Percentiles rank a stretch among this genome's conserved stretches.
These are phyloP conservation scores for Cotesia vestalis DNA, from an alignment of 1,140 invertebrate genomes.

Conservation along the genomic window DNA sequence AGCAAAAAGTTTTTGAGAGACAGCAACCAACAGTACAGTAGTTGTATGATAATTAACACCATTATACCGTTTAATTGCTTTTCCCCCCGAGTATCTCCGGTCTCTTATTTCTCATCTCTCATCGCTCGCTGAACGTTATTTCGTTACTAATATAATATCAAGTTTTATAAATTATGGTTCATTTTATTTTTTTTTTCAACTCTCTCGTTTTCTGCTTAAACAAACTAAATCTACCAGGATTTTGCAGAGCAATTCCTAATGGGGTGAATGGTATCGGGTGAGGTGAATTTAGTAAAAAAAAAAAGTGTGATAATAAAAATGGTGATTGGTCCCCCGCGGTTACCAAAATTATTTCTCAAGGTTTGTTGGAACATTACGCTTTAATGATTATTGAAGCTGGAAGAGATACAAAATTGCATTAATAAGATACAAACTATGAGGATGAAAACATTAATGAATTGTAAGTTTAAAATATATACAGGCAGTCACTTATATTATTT, in stretches of 20 bases:
- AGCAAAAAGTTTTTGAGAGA: no score
- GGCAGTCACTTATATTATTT: no score
- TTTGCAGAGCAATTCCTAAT: conserved; percentile 47
- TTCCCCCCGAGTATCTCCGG: conserved; percentile 43
- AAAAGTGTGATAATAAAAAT: conserved; percentile 44
- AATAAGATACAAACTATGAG: no score
- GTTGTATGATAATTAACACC: conserved; percentile 49
- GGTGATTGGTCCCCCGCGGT: conserved; percentile 52
- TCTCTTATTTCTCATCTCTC: conserved; percentile 29
- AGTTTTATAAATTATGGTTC: neutral
- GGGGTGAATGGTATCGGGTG: conserved; percentile 37
- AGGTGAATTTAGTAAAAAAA: no score
- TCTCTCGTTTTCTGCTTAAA: neutral
- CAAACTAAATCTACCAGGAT: conserved; percentile 42
- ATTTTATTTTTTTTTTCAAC: neutral
- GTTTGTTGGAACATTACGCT: conserved; percentile 7
- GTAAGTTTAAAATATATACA: no score
- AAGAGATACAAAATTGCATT: conserved; percentile 31
- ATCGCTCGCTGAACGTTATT: neutral
- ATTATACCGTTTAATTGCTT: conserved; percentile 57
- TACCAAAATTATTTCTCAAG: conserved; percentile 27
- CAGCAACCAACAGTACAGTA: neutral
- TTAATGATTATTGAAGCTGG: neutral
- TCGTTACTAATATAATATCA: no score
- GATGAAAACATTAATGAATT: no score